These are phyloP conservation scores for Himalopsyche anomala DNA, from an alignment of 2,888 invertebrate genomes.

Conservation along the genomic window DNA sequence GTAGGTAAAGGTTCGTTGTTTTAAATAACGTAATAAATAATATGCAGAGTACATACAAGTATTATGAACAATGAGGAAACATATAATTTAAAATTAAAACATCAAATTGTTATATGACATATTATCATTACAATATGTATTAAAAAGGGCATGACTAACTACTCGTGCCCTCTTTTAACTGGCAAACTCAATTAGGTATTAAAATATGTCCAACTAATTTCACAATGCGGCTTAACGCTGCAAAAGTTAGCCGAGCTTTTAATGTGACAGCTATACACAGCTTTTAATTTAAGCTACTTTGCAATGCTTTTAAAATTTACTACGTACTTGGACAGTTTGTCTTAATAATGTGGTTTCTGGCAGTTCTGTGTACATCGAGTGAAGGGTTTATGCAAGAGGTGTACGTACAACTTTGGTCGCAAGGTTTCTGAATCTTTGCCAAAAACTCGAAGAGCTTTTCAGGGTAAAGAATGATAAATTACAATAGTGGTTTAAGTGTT, in stretches of 20 bases:
- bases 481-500: neutral
- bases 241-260: conserved; percentile 27
- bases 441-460: neutral
- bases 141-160: too few species aligned
- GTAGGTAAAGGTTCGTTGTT: too few species aligned
- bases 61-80: too few species aligned
- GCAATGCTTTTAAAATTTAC: conserved; percentile 38
- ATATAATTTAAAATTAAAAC: too few species aligned
- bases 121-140: too few species aligned
- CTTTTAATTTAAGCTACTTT: conserved; percentile 41
- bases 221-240: neutral
- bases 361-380: conserved; percentile 31
- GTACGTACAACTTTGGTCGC: conserved; percentile 1
- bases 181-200: too few species aligned
- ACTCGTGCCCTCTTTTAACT: too few species aligned
- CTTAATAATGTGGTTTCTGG: conserved; percentile 40
- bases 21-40: too few species aligned
- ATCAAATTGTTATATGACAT: too few species aligned
- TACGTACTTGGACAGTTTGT: conserved; percentile 33
- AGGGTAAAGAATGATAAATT: conserved; percentile 7
- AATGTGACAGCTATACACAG: conserved; percentile 36
- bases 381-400: conserved; percentile 22
- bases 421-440: conserved; percentile 36
- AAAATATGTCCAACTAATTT: conserved; percentile 1
- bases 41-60: too few species aligned